Conservation (phyloP, 1,140 invertebrate species). For the Drosophila punjabiensis region DNA sequence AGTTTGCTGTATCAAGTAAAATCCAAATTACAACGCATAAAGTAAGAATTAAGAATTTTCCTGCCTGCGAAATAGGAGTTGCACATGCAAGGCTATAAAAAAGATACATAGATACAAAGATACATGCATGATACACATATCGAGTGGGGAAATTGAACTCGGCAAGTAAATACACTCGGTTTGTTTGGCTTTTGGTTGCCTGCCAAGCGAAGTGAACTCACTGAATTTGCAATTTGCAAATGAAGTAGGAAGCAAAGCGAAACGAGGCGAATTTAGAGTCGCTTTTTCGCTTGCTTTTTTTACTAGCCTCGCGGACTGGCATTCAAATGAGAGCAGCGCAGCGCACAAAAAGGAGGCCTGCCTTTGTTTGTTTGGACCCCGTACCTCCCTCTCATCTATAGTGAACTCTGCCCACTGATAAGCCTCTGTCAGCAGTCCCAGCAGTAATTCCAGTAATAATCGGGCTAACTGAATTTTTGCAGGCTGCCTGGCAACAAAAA, state of each 20-base stretch:
- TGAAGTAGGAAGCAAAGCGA: slow-evolving; percentile 31
- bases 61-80: not conserved
- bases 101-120: not conserved
- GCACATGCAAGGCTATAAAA: not conserved
- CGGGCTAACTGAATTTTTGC: slow-evolving; percentile 12
- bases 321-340: slow-evolving; percentile 23
- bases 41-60: not conserved
- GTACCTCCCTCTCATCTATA: not conserved
- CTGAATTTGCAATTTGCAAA: slow-evolving; percentile 44
- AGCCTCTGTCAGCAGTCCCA: slow-evolving; percentile 17
- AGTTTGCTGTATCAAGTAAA: not conserved
- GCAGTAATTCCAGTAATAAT: slow-evolving; percentile 20
- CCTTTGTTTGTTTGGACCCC: slow-evolving; percentile 39
- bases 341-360: slow-evolving; percentile 64
- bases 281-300: not conserved
- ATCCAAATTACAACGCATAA: not conserved
- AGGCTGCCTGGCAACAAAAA: slow-evolving; percentile 54
- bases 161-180: slow-evolving; percentile 19
- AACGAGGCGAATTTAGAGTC: slow-evolving; percentile 25
- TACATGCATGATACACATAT: not conserved
- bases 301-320: slow-evolving; percentile 9
- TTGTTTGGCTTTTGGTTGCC: slow-evolving; percentile 37
- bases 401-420: slow-evolving; percentile 60
- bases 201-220: slow-evolving; percentile 34
- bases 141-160: slow-evolving; percentile 33